Evolutionary conservation across 2,888 invertebrate genomes (phyloP).

Genomic region (Machimus rusticus): DNA sequence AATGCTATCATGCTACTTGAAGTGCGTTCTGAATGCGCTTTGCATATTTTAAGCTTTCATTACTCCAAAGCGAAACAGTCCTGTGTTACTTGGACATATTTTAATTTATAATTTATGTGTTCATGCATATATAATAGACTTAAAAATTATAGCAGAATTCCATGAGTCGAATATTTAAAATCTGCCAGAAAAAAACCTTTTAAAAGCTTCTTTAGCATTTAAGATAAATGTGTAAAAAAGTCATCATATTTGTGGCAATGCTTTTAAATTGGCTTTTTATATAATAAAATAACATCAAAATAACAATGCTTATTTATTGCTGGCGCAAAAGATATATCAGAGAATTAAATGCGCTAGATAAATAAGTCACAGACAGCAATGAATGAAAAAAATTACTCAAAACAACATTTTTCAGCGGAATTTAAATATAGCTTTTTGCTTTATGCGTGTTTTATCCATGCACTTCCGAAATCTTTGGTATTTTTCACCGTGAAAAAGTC

Average conservation of each 20-base stretch:
- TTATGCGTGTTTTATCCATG: no score
- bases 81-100: not conserved
- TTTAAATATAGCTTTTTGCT: not conserved
- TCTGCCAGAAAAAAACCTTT: not conserved
- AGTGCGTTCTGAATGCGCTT: not conserved
- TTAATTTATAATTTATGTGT: not conserved
- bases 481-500: no score
- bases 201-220: not conserved
- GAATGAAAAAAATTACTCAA: not conserved
- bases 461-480: no score
- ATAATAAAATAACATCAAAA: not conserved
- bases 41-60: not conserved
- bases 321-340: not conserved
- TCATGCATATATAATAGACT: not conserved
- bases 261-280: not conserved
- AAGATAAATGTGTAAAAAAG: not conserved
- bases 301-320: no score
- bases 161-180: not conserved
- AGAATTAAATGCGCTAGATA: not conserved
- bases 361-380: not conserved
- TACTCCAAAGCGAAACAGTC: no score
- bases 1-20: not conserved
- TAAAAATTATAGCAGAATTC: not conserved
- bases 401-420: not conserved
- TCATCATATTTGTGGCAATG: not conserved